Base-by-base conservation (phyloP, 1,140 invertebrate species). In the Anoplolepis gracilipes region DNA sequence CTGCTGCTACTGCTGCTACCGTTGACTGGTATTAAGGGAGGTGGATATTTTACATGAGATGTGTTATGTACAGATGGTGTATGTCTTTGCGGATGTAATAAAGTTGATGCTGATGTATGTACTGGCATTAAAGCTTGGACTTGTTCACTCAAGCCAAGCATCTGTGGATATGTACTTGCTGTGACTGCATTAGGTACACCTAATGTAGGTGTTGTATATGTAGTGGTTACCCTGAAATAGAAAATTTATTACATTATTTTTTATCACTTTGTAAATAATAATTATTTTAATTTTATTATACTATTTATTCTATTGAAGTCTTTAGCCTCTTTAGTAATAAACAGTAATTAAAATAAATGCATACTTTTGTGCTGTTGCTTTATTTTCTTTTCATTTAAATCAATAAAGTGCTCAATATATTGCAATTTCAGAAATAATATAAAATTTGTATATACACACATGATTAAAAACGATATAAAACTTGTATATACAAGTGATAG, bases 21-120 rank as follows among this genome's bases (percentile, higher is more conserved):
- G 76, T 95, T 95, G 13, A 96, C 95, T 72, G 96, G 95, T 89
- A 96, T 95, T 49, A 96, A 92, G 22, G 96, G 96, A 64, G 96
- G 95, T 78, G 96, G 96, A 88, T 95, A 96, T 73, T 96, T 96
- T n/a, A 92, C 77, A 64, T 93, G 93, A 49, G 92, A 92, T 13
- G 93, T 85, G 87, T 94, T 95, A 76, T 95, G 93, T 25, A 93
- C 92, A 53, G 94, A 92, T 77, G 93, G 91, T 65, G 94, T 94
- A 79, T 95, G 95, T 90, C 94, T 93, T 73, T 93, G 67, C 11
- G 91, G 92, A 84, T 95, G 95, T 91, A 95, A 88, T 81, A 95
- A 89, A 25, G 91, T 91, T 33, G 93, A 87, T 19, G 92, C 86
- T 0, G 93, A 90, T 28, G 94, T 90, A 46, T 92, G 92, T n/a